These are phyloP conservation scores for Poecile atricapillus DNA, from an alignment of 2,113 vertebrate genomes.

Conservation along the genomic window DNA sequence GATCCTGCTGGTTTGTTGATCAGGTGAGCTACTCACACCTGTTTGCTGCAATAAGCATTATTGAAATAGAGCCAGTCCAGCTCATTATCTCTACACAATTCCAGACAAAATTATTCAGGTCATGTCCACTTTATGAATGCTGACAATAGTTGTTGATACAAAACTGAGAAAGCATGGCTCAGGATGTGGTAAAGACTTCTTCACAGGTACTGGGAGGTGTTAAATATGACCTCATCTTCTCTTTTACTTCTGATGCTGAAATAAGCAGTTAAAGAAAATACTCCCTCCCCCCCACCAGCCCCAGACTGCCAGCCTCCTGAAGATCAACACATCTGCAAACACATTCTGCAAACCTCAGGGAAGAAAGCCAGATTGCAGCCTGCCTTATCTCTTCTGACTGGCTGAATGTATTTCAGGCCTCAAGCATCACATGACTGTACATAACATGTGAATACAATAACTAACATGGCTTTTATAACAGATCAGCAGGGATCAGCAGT, in stretches of 20 bases:
- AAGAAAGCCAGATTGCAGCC: slow-evolving; percentile 61
- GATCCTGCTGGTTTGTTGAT: not conserved
- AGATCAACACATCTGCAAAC: slow-evolving; percentile 61
- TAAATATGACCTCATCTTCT: not conserved
- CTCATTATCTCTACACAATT: not conserved
- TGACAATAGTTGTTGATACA: not conserved
- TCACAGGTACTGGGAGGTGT: not conserved
- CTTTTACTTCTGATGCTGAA: not conserved
- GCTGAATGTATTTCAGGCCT: slow-evolving; percentile 49
- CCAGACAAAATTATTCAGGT: not conserved
- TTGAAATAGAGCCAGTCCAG: not conserved
- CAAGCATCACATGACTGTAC: slow-evolving; percentile 52
- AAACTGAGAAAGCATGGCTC: not conserved
- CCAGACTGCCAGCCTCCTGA: not conserved
- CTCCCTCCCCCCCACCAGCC: not conserved
- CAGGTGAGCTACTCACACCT: not conserved
- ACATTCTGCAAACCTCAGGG: slow-evolving; percentile 58
- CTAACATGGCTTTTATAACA: slow-evolving; percentile 45
- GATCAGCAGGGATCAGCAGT: slow-evolving; percentile 50
- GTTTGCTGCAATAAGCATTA: not conserved
- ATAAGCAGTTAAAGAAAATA: not conserved
- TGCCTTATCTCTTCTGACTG: slow-evolving; percentile 65
- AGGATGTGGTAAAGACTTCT: not conserved
- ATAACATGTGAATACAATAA: slow-evolving; percentile 32
- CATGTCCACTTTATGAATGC: not conserved